Conservation (phyloP, 2,113 vertebrate genomes). For the Fregata magnificens region DNA sequence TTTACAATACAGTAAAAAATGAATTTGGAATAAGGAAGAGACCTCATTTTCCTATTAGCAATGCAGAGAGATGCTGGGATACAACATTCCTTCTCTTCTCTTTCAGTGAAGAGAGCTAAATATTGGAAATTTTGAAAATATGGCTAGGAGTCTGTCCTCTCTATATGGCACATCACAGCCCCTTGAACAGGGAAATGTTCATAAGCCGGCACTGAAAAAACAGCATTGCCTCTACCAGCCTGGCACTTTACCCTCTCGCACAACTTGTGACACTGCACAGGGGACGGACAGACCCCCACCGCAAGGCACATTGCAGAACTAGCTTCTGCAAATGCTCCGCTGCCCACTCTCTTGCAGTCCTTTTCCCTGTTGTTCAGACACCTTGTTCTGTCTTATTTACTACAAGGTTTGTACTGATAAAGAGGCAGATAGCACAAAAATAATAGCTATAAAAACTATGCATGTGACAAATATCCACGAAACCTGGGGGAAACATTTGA, state of each 20-base stretch:
- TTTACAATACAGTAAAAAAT: background rate
- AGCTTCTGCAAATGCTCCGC: background rate
- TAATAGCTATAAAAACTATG: background rate
- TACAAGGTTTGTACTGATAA: background rate
- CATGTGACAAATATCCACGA: background rate
- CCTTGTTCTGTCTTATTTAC: background rate
- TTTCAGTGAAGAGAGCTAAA: background rate
- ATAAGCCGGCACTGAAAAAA: background rate
- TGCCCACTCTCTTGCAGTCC: background rate
- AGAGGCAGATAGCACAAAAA: background rate
- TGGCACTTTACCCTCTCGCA: background rate
- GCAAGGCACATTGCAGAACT: background rate
- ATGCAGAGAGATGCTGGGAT: background rate
- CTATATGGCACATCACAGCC: background rate
- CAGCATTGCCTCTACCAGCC: background rate
- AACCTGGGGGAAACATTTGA: background rate
- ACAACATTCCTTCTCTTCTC: background rate
- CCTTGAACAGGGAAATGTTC: no score
- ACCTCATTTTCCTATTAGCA: background rate
- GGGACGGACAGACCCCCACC: accelerated
- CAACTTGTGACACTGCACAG: background rate
- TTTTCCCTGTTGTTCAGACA: no score
- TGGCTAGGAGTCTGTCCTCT: background rate
- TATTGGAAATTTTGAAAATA: background rate
- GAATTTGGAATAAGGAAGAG: background rate